These are phyloP conservation scores for Rhincodon typus DNA, from an alignment of 2,797 vertebrate species.

Conservation along the genomic window DNA sequence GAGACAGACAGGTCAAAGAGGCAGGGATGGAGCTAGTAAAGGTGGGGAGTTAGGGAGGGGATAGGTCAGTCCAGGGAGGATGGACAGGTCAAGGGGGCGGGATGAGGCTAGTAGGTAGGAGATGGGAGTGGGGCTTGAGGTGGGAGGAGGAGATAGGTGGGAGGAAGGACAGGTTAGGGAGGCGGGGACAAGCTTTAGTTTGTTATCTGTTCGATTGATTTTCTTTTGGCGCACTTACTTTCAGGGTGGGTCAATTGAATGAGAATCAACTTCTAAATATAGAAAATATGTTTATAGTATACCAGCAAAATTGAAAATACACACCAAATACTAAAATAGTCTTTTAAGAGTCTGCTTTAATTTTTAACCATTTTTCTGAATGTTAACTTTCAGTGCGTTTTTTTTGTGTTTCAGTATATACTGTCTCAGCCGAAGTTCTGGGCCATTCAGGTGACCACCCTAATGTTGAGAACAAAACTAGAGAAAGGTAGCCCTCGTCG, in stretches of 20 bases:
- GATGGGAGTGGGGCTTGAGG: no score
- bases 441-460: conserved; percentile 77
- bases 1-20: no score
- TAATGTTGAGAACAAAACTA: conserved; percentile 80
- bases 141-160: no score
- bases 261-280: background rate
- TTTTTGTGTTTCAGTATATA: conserved; percentile 64
- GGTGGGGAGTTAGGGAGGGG: no score
- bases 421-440: conserved; percentile 91
- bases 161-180: no score
- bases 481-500: conserved; percentile 74
- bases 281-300: background rate
- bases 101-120: no score
- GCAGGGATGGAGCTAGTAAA: no score
- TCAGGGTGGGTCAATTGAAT: background rate
- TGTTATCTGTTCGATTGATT: background rate
- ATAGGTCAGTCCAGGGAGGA: no score
- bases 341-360: background rate
- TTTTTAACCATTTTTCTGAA: background rate
- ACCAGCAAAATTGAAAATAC: background rate
- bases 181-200: no score
- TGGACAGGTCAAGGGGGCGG: no score
- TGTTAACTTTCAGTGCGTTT: background rate
- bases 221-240: background rate
- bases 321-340: background rate